These are phyloP conservation scores for Sus cebifrons DNA, from an alignment of 2,797 vertebrate genomes.

Conservation along the genomic window DNA sequence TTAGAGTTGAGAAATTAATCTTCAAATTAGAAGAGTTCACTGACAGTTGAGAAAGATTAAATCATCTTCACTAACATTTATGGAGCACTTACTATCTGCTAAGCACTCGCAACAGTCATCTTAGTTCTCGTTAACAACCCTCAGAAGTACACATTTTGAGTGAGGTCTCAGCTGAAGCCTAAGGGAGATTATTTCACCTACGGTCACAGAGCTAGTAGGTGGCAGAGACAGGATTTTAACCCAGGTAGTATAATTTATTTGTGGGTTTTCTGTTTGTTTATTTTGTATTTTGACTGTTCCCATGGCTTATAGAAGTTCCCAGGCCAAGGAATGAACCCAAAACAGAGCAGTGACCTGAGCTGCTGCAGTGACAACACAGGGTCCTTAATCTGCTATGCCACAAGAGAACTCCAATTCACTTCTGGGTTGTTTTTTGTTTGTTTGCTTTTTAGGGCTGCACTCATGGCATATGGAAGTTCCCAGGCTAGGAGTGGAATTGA, in stretches of 20 bases:
- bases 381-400: too few relatives aligned
- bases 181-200: neutral
- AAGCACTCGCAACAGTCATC: neutral
- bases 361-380: too few relatives aligned
- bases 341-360: too few relatives aligned
- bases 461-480: too few relatives aligned
- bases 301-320: too few relatives aligned
- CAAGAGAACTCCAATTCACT: too few relatives aligned
- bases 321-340: too few relatives aligned
- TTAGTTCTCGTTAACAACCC: neutral
- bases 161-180: neutral
- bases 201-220: neutral
- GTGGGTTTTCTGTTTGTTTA: neutral
- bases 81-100: neutral
- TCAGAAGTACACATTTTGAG: neutral
- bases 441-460: too few relatives aligned
- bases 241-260: neutral
- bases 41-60: neutral
- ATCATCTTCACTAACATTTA: slow-evolving; percentile 27
- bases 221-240: slow-evolving; percentile 15
- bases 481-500: too few relatives aligned
- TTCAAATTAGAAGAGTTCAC: slow-evolving; percentile 23
- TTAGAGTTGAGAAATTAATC: slow-evolving; percentile 30
- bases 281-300: too few relatives aligned
- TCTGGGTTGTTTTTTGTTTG: too few relatives aligned